A percentile compares a stretch with the other conserved stretches of the same genome.
phyloP scores from a whole-genome alignment of 2,797 vertebrate species.

The Rhabdophis nuchalis region DNA sequence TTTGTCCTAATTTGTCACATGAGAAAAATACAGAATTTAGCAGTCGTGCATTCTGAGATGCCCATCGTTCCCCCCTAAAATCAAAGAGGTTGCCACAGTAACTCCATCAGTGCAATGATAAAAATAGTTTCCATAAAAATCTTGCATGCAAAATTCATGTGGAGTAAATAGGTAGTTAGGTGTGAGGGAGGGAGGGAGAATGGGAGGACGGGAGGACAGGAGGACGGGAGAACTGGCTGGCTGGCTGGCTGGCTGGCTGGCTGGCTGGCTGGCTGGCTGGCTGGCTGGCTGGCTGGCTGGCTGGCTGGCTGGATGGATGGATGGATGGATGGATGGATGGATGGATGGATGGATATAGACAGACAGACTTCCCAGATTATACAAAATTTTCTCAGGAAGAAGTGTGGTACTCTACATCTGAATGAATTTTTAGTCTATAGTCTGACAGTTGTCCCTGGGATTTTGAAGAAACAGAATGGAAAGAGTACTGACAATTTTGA shows the following conservation, averaged over 20 bases:
- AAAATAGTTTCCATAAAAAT: background rate
- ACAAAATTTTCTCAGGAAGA: background rate
- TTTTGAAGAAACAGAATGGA: background rate
- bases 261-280: no score
- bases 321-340: background rate
- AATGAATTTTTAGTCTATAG: background rate
- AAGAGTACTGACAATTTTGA: background rate
- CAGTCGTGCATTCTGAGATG: background rate
- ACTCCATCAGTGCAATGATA: background rate
- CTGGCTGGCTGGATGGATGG: background rate
- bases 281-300: no score
- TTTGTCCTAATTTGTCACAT: background rate
- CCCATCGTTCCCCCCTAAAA: background rate
- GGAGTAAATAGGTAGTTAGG: no score
- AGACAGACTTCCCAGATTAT: background rate
- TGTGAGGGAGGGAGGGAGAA: no score
- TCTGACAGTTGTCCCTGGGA: background rate
- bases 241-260: no score
- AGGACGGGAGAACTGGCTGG: no score
- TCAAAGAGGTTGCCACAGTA: background rate
- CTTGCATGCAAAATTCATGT: background rate
- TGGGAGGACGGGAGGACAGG: no score
- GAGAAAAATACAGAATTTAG: background rate
- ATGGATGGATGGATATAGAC: background rate
- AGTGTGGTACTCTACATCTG: background rate